phyloP scores from a whole-genome alignment of 2,888 invertebrate species.

The Napeogenes sylphis region DNA sequence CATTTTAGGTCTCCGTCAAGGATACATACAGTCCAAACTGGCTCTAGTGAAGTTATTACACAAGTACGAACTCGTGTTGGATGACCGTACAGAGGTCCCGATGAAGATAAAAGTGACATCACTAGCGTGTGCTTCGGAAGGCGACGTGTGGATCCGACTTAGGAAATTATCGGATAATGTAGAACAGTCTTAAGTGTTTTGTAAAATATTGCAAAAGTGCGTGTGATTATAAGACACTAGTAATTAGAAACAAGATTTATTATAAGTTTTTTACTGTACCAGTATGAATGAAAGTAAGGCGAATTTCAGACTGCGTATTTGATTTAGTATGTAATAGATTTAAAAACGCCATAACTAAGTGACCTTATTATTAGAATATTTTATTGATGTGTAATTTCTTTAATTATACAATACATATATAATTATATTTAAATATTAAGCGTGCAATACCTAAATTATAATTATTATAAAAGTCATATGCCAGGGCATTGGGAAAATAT shows the following conservation, averaged over 20 bases:
- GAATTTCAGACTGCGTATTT: neutral
- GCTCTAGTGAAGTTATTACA: constrained; percentile 61
- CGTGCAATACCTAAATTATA: too few relatives aligned
- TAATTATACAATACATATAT: too few relatives aligned
- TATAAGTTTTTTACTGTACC: neutral
- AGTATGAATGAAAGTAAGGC: neutral
- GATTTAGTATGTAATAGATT: neutral
- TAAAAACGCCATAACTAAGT: too few relatives aligned
- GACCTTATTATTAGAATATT: too few relatives aligned
- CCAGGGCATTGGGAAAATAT: too few relatives aligned
- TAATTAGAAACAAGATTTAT: too few relatives aligned
- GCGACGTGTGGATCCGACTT: constrained; percentile 62
- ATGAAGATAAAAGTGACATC: constrained; percentile 55
- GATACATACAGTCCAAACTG: constrained; percentile 68
- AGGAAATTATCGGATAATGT: constrained; percentile 37
- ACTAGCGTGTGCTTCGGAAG: constrained; percentile 57
- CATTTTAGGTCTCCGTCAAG: constrained; percentile 63
- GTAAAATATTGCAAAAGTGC: constrained; percentile 15
- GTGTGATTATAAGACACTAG: neutral
- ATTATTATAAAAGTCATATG: too few relatives aligned
- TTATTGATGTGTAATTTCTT: too few relatives aligned
- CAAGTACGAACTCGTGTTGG: constrained; percentile 55
- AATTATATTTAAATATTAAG: too few relatives aligned
- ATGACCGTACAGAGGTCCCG: constrained; percentile 56
- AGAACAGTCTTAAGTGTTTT: constrained; percentile 9